A percentile compares a stretch with the other conserved stretches of the same genome.
Conservation (phyloP, 2,797 vertebrate genomes). For the Microctenopoma lineatum region DNA sequence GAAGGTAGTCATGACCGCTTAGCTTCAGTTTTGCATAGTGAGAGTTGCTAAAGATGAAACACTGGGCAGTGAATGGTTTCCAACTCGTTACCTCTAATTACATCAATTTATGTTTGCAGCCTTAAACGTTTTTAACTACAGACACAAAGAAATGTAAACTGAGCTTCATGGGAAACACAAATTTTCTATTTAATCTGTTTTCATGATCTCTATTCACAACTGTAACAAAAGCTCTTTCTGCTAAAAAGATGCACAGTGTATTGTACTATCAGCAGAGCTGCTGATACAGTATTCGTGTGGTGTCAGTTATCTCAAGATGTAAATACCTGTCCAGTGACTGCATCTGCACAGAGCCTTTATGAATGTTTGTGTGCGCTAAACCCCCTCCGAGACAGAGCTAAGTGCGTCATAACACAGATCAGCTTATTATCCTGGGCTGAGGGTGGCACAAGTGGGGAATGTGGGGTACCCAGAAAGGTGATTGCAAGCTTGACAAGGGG, state of each 20-base stretch:
- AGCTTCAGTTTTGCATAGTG: too few species aligned
- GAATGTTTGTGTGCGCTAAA: constrained; percentile 76
- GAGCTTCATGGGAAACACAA: constrained; percentile 4
- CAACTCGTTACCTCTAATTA: background rate
- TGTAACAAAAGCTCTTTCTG: constrained; percentile 58
- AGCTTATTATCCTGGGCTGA: constrained; percentile 75
- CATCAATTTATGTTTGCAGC: background rate
- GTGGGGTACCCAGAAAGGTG: constrained; percentile 60
- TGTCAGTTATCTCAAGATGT: constrained; percentile 74
- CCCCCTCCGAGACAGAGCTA: constrained; percentile 71
- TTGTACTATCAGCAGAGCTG: constrained; percentile 43
- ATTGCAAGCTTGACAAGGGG: constrained; percentile 47
- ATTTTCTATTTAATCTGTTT: constrained; percentile 29
- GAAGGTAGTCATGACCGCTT: too few species aligned
- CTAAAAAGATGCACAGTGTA: constrained; percentile 55
- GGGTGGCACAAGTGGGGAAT: constrained; percentile 54
- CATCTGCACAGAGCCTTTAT: constrained; percentile 66
- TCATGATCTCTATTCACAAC: constrained; percentile 41
- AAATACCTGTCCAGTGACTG: constrained; percentile 71
- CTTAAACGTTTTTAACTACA: constrained; percentile 5
- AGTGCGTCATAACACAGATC: constrained; percentile 78
- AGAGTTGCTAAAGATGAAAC: too few species aligned
- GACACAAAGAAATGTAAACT: constrained; percentile 11
- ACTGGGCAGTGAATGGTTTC: background rate
- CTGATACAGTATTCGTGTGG: constrained; percentile 67